Conservation (phyloP, 1,140 invertebrate genomes). For the Latrodectus geometricus region DNA sequence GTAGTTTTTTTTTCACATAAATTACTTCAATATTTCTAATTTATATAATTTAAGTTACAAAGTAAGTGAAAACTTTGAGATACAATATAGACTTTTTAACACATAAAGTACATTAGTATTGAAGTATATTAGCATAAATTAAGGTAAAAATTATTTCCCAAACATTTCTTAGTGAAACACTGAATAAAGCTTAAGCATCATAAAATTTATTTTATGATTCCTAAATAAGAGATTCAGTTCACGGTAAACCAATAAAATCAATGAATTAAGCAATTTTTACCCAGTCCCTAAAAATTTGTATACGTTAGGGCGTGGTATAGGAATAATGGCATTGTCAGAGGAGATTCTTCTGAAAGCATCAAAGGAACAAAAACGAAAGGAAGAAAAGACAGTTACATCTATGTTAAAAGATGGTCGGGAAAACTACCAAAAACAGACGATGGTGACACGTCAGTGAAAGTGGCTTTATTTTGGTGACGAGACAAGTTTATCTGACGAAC, state of each 20-base stretch:
- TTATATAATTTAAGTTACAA: no score
- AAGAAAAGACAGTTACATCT: slow-evolving; percentile 28
- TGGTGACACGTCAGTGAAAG: slow-evolving; percentile 50
- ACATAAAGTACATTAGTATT: no score
- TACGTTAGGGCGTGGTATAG: slow-evolving; percentile 43
- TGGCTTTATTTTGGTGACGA: slow-evolving; percentile 52
- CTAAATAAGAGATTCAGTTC: background rate
- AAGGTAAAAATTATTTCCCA: no score
- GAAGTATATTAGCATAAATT: no score
- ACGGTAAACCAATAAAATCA: no score
- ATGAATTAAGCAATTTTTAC: slow-evolving; percentile 31
- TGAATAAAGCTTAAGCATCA: no score
- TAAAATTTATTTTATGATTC: no score
- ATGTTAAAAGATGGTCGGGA: slow-evolving; percentile 48
- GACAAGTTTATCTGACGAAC: slow-evolving; percentile 55
- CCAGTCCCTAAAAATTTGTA: slow-evolving; percentile 51
- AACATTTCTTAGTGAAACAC: no score
- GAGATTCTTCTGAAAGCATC: slow-evolving; percentile 50
- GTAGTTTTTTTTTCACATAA: no score
- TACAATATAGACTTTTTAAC: no score
- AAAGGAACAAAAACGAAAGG: slow-evolving; percentile 17
- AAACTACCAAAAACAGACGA: slow-evolving; percentile 42
- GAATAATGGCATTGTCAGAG: slow-evolving; percentile 46
- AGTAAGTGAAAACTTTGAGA: no score
- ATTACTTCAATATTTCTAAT: no score